These are phyloP conservation scores for Neosilurus hyrtlii DNA, from an alignment of 2,797 vertebrate species.

Conservation along the genomic window DNA sequence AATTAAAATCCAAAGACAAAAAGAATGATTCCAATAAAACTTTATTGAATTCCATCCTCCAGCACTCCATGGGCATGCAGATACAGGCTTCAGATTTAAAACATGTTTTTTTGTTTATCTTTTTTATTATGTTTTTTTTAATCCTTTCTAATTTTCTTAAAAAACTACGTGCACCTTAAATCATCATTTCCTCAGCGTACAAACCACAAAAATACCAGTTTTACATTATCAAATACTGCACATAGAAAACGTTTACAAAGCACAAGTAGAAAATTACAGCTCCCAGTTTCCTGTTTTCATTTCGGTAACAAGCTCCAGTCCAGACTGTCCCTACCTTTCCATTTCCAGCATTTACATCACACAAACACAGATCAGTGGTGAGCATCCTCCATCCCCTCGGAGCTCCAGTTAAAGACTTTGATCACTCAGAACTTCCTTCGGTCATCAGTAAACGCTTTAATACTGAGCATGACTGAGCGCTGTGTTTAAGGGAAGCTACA, in stretches of 20 bases:
- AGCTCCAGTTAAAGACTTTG: not conserved
- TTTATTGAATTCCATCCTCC: conserved; percentile 88
- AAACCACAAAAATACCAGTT: conserved; percentile 95
- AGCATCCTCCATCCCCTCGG: not conserved
- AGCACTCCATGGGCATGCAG: conserved; percentile 95
- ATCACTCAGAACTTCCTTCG: not conserved
- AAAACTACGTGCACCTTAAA: conserved; percentile 89
- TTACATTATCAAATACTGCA: conserved; percentile 95
- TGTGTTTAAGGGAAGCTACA: conserved; percentile 52
- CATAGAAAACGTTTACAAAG: conserved; percentile 93
- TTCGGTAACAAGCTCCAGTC: not conserved
- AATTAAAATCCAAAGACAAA: conserved; percentile 17
- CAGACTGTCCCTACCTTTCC: not conserved
- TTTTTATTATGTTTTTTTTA: conserved; percentile 55
- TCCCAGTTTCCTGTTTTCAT: conserved; percentile 51
- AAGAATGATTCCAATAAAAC: conserved; percentile 75
- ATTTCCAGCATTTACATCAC: not conserved
- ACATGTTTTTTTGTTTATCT: conserved; percentile 59
- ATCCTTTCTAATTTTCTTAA: conserved; percentile 69
- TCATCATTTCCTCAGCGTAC: conserved; percentile 92
- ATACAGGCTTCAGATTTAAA: conserved; percentile 88
- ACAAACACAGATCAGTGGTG: too few relatives aligned
- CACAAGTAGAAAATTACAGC: conserved; percentile 91
- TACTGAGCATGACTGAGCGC: not conserved
- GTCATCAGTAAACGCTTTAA: conserved; percentile 1